A percentile compares a stretch with the other conserved stretches of the same genome.
phyloP scores from a whole-genome alignment of 2,888 invertebrate genomes.

The Trissolcus brochymenae region DNA sequence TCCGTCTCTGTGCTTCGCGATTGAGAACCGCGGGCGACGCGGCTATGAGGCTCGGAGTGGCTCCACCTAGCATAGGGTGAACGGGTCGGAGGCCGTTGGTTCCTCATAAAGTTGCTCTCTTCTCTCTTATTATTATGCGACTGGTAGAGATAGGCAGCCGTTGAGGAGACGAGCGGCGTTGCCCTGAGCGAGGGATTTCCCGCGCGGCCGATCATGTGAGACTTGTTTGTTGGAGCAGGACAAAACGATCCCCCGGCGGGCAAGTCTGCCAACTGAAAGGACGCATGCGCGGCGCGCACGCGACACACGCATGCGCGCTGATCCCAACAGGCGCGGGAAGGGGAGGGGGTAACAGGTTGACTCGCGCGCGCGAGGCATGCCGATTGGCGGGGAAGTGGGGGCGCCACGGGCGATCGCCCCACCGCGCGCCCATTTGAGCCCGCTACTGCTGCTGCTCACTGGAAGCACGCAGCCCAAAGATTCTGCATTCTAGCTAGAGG shows the following conservation, averaged over 20 bases:
- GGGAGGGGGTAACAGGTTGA: conserved; percentile 72
- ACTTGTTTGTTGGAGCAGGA: not conserved
- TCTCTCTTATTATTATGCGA: conserved; percentile 73
- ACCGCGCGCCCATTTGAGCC: conserved; percentile 10
- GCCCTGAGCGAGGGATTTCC: conserved; percentile 21
- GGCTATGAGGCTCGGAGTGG: conserved; percentile 68
- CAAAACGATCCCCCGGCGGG: not conserved
- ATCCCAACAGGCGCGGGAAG: conserved; percentile 25
- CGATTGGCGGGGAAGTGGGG: conserved; percentile 54
- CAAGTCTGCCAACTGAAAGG: conserved; percentile 1
- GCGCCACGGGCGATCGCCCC: conserved; percentile 37
- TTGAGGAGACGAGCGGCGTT: not conserved
- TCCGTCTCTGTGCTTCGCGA: not conserved
- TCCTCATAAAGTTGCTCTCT: conserved; percentile 75
- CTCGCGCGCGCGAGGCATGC: conserved; percentile 71
- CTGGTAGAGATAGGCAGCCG: conserved; percentile 62
- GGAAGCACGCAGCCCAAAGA: conserved; percentile 50
- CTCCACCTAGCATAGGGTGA: conserved; percentile 75
- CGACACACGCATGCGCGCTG: conserved; percentile 60
- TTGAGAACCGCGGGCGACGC: conserved; percentile 70
- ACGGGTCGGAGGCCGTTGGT: conserved; percentile 75
- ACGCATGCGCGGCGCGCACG: conserved; percentile 50
- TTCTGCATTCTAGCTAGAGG: conserved; percentile 48
- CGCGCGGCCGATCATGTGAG: conserved; percentile 1
- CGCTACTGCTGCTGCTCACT: conserved; percentile 33